Evolutionary conservation across 2,113 vertebrate genomes (phyloP), one percentile per base, ranked within the genome.

Genomic region (Pollachius pollachius): DNA sequence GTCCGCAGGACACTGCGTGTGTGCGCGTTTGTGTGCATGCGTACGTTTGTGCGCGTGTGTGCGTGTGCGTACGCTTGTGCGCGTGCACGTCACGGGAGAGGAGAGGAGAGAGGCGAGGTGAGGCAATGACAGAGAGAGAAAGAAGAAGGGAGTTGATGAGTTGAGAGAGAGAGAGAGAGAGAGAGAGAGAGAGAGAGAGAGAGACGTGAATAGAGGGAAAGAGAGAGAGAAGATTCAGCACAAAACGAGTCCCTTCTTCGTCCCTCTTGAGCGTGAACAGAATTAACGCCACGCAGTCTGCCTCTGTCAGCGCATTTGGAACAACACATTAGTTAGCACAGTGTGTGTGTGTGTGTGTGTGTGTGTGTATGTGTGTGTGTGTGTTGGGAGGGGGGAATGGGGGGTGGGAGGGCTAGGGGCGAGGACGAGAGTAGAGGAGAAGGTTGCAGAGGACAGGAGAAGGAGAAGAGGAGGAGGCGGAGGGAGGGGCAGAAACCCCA

Each of bases 301-400:
- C 84, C 64, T 86, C 85, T 76, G 91, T 94, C 94, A 94, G 93
- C 93, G 82, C 48, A 74, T 92, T 89, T 79, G 72, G 57, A 81
- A 87, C 62, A 86, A 77, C 85, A 86, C 90, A 93, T 91, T 81
- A 78, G 65, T 86, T 88, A 84, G 80, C 73, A 76, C 70, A 54
- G 75, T 56, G 70, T 90, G 27, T 27, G 27, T n/a, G n/a, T n/a
- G n/a, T n/a, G n/a, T n/a, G n/a, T n/a, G n/a, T n/a, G n/a, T n/a
- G n/a, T n/a, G n/a, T n/a, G n/a, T n/a, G n/a, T n/a, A n/a, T n/a
- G n/a, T n/a, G n/a, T n/a, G n/a, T 52, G 70, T 89, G 48, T 76
- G 64, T 48, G 79, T 27, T 27, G 27, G 76, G 69, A 81, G 71
- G 57, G 73, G 69, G n/a, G n/a, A n/a, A n/a, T n/a, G n/a, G n/a